Base-by-base conservation (phyloP, 2,888 invertebrate species). In the Uloborus plumipes region DNA sequence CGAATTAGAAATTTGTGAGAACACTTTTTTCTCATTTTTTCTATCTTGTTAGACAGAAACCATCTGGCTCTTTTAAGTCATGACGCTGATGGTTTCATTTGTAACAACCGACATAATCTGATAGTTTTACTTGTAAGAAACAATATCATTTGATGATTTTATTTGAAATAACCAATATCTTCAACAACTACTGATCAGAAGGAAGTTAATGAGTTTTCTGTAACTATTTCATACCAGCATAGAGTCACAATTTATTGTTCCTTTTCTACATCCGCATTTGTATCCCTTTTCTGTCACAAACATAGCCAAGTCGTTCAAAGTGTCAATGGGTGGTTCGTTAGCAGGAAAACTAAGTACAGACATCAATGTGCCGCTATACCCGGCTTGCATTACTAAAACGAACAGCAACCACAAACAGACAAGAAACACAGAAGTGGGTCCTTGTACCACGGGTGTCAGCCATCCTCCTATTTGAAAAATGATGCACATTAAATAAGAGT, bases 241-340 rank as follows among this genome's bases (percentile, higher is more conserved):
- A 6, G 31, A 49, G 50, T 59, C 71, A n/a, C 50, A 61, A 15
- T 72, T 59, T 3, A 59, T 72, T n/a, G 71, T 72, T 2, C 71
- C 71, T 61, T 61, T 72, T n/a, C 39, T 6, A 26, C 71, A 72
- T 11, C 71, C 71, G 61, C 71, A 61, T 61, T 47, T 61, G 22
- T 53, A 72, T 14, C 71, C 61, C 0, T 61, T 26, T n/a, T 72
- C 26, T 2, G 11, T 49, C 9, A 72, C 50, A 50, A 50, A 49
- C 20, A 9, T 47, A 18, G 61, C 71, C 39, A 72, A 31, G 50
- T 72, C 71, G 13, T 31, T 16, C 2, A 72, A 16, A 0, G 59
- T 61, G 22, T 72, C 50, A 26, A 72, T 61, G 9, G 71, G 20
- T 14, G 61, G 71, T 14, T 72, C 71, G 6, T 20, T 11, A 4